phyloP scores from a whole-genome alignment of 30 jellyfish, hydroid and myxozoan species.

The Aurelia sp. region DNA sequence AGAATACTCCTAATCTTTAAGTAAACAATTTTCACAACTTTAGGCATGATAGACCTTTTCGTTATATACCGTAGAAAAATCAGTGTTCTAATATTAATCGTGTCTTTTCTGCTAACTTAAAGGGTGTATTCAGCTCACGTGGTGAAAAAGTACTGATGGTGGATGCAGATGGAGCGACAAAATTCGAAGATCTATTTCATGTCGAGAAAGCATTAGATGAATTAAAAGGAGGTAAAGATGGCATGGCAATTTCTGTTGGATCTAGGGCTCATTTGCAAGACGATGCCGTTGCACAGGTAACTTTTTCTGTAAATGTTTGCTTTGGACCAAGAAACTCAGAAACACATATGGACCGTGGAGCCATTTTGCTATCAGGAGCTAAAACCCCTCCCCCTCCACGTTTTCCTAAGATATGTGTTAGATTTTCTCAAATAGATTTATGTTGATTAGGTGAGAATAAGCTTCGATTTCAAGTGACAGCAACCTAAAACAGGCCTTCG shows the following conservation, averaged over 20 bases:
- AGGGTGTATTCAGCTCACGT: slow-evolving; percentile 94
- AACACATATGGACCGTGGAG: too few relatives aligned
- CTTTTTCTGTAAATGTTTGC: background rate
- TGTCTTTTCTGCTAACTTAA: background rate
- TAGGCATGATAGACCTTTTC: too few relatives aligned
- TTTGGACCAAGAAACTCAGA: background rate
- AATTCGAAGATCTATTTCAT: slow-evolving; percentile 78
- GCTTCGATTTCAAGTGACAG: too few relatives aligned
- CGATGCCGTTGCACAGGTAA: slow-evolving; percentile 93
- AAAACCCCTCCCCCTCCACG: too few relatives aligned
- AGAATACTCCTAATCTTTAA: too few relatives aligned
- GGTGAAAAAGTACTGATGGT: slow-evolving; percentile 86
- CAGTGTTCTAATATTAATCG: background rate
- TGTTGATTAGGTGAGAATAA: too few relatives aligned
- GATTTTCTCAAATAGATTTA: too few relatives aligned
- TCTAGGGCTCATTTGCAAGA: slow-evolving; percentile 96
- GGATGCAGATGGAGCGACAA: slow-evolving; percentile 99
- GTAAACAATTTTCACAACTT: too few relatives aligned
- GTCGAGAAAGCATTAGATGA: slow-evolving; percentile 85
- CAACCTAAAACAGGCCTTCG: too few relatives aligned
- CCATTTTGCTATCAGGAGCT: too few relatives aligned
- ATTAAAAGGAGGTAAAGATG: slow-evolving; percentile 78
- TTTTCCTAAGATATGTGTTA: too few relatives aligned
- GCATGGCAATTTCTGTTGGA: slow-evolving; percentile 93
- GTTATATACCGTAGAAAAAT: too few relatives aligned